These are phyloP conservation scores for Pseudorectes ferrugineus DNA, from an alignment of 2,113 vertebrate species.

Conservation along the genomic window DNA sequence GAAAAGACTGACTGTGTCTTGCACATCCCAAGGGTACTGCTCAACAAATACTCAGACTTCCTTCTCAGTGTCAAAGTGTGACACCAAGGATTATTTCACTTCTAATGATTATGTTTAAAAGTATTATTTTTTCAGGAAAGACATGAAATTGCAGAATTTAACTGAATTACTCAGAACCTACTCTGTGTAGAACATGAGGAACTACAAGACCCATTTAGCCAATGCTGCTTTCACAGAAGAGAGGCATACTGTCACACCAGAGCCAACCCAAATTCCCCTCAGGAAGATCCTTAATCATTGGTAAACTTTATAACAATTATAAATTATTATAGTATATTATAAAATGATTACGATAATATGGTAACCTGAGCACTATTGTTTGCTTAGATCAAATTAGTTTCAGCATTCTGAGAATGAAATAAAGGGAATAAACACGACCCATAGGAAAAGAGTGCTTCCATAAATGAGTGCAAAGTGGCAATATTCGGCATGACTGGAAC, in stretches of 20 bases:
- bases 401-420: neutral
- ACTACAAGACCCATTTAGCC: neutral
- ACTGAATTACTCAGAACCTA: neutral
- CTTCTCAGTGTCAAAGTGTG: neutral
- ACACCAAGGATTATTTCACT: neutral
- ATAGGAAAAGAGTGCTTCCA: neutral
- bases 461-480: neutral
- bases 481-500: neutral
- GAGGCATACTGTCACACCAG: neutral
- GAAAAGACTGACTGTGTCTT: neutral
- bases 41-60: neutral
- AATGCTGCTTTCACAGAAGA: neutral
- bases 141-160: neutral
- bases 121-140: neutral
- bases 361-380: neutral
- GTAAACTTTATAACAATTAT: neutral
- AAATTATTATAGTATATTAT: neutral
- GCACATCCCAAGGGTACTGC: neutral
- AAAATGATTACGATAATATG: rapidly evolving
- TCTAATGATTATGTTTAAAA: neutral
- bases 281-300: neutral
- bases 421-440: neutral
- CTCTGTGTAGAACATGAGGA: neutral
- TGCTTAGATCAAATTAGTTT: neutral
- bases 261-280: neutral